These are phyloP conservation scores for Trypoxylon attenuatum DNA, from an alignment of 2,888 invertebrate genomes.

Conservation along the genomic window DNA sequence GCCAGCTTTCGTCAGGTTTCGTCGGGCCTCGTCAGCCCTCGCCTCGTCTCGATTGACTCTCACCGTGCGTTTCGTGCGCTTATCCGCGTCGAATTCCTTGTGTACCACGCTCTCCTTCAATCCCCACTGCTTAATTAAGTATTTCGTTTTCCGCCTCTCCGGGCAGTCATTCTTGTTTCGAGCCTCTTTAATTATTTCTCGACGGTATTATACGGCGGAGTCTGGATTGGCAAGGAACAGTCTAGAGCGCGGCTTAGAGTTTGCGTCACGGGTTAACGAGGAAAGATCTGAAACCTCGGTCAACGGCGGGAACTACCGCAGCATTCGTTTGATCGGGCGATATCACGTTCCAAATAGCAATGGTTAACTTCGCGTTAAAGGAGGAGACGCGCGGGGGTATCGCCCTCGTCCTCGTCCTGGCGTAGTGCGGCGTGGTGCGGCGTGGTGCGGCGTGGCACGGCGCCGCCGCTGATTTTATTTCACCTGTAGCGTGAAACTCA, in stretches of 20 bases:
- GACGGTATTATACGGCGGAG: too few relatives aligned
- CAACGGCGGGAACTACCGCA: background rate
- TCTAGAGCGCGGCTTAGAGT: too few relatives aligned
- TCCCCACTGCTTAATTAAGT: conserved; percentile 22
- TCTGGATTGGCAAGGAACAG: too few relatives aligned
- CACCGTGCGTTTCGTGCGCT: conserved; percentile 3
- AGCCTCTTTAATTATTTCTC: too few relatives aligned
- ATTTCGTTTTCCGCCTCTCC: conserved; percentile 4
- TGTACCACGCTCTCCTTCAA: conserved; percentile 19
- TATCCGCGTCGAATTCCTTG: conserved; percentile 17
- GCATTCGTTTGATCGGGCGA: background rate
- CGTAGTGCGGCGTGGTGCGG: too few relatives aligned
- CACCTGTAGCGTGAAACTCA: conserved; percentile 36
- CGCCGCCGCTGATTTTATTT: conserved; percentile 29
- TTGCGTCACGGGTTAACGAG: background rate
- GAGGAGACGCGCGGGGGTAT: background rate
- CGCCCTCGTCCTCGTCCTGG: too few relatives aligned
- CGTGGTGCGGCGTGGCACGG: too few relatives aligned
- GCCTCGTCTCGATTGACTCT: conserved; percentile 27
- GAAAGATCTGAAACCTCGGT: background rate
- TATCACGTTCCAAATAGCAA: background rate
- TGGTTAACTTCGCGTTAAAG: background rate
- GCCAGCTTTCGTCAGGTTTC: conserved; percentile 25
- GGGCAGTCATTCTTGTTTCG: background rate
- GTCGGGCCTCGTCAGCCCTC: too few relatives aligned